A percentile compares a stretch with the other conserved stretches of the same genome.
These are phyloP conservation scores for Leptinotarsa rubiginosa DNA, from an alignment of 2,888 invertebrate species.

Conservation along the genomic window DNA sequence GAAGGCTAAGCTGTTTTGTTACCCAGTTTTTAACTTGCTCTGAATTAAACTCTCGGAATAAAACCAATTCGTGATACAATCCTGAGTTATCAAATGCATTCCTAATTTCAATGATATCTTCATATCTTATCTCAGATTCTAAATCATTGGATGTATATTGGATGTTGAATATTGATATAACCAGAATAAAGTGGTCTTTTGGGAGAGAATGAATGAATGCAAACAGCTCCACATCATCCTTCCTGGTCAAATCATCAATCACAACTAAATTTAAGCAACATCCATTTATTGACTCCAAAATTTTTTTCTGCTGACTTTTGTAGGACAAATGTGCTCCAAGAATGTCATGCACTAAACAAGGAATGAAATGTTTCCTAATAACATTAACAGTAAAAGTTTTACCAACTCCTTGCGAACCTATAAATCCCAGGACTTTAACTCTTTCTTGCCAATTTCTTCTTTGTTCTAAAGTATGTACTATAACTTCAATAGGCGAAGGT, in stretches of 20 bases:
- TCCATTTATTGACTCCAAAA: constrained; percentile 36
- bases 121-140: constrained; percentile 44
- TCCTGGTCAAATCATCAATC: constrained; percentile 55
- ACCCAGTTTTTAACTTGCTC: constrained; percentile 52
- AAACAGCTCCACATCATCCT: constrained; percentile 48
- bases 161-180: constrained; percentile 57
- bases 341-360: constrained; percentile 47
- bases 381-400: constrained; percentile 58
- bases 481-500: constrained; percentile 42
- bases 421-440: constrained; percentile 53
- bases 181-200: constrained; percentile 43
- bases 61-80: constrained; percentile 47
- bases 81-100: constrained; percentile 47
- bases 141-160: constrained; percentile 50
- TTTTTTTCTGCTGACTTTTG: constrained; percentile 30
- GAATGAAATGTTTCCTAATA: constrained; percentile 52
- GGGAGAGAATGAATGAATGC: constrained; percentile 53
- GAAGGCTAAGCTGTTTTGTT: constrained; percentile 40
- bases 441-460: constrained; percentile 40
- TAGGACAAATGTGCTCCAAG: constrained; percentile 39
- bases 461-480: constrained; percentile 48
- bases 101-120: constrained; percentile 48
- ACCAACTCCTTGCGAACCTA: constrained; percentile 58
- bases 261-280: constrained; percentile 55
- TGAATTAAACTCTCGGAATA: constrained; percentile 52